Evolutionary conservation across 2,113 vertebrate genomes (phyloP), one percentile per base, ranked within the genome.

Genomic region (Hymenochirus boettgeri): DNA sequence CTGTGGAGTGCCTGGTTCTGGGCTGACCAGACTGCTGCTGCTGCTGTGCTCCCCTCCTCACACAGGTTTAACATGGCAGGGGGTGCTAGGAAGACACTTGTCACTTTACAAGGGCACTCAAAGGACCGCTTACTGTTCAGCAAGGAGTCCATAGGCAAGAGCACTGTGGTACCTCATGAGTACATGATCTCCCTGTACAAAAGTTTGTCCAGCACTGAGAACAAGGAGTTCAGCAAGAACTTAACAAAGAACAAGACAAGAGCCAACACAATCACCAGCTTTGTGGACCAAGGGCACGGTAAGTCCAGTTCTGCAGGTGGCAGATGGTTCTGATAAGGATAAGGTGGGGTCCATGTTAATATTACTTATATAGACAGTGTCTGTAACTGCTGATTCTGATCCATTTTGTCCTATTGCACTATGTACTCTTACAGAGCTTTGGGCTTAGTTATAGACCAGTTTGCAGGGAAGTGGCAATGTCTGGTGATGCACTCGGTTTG

Each of bases 171-270:
- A 65, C 86, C 84, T 19, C 91, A 90, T 73, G 78, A 85, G 42
- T 93, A 91, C 81, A 92, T 92, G 90, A 39, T 93, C 75, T 80
- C 86, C 58, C 83, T 92, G 3, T 92, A 93, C 83, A 82, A 80
- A 73, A 77, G 81, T 23, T 72, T 86, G 61, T 79, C 87, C 22
- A 70, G 79, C 63, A 74, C 78, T 47, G 76, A 78, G 57, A 76
- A 71, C 24, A 71, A 63, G 18, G 76, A 65, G 27, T 42, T 53
- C 3, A 70, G 75, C 65, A 54, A 59, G 67, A 64, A 70, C 58
- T 48, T 70, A 18, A n/a, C 72, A 70, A 69, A 73, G 65, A 62
- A 69, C 55, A 74, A 62, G 48, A 61, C 72, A 71, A 73, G 69
- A 55, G 82, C 84, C 12, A 89, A 91, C 77, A 91, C 89, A 0